Evolutionary conservation across 2,797 vertebrate genomes (phyloP).

Genomic region (Mus spretus): DNA sequence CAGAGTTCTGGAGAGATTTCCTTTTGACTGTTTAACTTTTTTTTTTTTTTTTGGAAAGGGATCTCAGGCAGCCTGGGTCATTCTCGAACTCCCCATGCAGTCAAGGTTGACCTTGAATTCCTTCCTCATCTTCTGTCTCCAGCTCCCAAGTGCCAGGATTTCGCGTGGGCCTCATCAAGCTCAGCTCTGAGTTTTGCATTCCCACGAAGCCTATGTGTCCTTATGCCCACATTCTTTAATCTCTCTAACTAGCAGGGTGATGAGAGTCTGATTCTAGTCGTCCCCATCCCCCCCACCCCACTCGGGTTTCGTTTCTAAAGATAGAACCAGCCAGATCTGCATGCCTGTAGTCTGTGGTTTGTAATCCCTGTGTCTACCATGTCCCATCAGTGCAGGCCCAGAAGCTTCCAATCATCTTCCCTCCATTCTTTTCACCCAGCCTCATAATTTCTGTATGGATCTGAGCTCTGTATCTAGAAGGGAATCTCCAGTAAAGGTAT

Average conservation of each 20-base stretch:
- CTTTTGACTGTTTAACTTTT: neutral
- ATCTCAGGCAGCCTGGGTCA: neutral
- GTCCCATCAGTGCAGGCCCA: neutral
- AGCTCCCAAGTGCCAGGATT: neutral
- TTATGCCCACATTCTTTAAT: neutral
- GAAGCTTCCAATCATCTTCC: neutral
- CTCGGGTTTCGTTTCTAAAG: neutral
- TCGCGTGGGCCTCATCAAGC: neutral
- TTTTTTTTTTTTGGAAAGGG: neutral
- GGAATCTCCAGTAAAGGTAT: slow-evolving; percentile 5
- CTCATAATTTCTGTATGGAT: neutral
- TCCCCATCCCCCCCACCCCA: fast-evolving
- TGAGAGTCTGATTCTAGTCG: neutral
- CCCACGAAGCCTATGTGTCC: neutral
- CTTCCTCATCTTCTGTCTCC: neutral
- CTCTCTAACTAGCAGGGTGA: neutral
- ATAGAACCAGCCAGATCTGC: neutral
- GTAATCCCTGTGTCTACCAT: neutral
- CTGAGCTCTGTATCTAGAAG: neutral
- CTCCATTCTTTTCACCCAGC: neutral
- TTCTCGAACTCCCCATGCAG: neutral
- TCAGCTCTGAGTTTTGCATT: neutral
- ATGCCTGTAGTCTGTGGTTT: neutral
- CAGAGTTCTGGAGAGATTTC: neutral
- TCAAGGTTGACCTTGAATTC: neutral